Evolutionary conservation across 2,888 invertebrate genomes (phyloP).

Genomic region (Pterobdella sp.): DNA sequence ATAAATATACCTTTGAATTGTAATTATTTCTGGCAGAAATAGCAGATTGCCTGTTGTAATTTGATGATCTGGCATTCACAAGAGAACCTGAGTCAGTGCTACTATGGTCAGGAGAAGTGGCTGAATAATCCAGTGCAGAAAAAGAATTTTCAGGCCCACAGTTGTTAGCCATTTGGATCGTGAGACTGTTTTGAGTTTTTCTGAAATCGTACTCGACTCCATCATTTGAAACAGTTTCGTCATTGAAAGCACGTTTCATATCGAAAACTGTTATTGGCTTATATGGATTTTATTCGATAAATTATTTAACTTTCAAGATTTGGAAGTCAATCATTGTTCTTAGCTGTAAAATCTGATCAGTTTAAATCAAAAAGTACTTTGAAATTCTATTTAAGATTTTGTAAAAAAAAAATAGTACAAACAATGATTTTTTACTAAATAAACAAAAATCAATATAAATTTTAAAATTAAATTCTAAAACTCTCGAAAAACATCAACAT

Average conservation of each 20-base stretch:
- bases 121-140: conserved; percentile 28
- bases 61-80: neutral
- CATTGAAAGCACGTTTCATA: conserved; percentile 1
- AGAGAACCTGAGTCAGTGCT: conserved; percentile 30
- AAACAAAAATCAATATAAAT: no score
- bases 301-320: neutral
- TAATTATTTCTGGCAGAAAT: neutral
- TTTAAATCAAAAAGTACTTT: no score
- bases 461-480: no score
- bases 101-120: conserved; percentile 27
- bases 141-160: neutral
- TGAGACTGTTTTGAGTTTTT: neutral
- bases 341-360: no score
- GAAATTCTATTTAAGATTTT: no score
- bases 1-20: neutral
- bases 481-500: no score
- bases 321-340: no score
- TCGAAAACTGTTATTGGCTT: neutral
- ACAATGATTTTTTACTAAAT: no score
- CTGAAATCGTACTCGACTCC: neutral
- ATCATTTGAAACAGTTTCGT: neutral
- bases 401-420: no score
- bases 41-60: neutral
- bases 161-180: neutral
- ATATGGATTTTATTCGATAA: no score